phyloP scores from a whole-genome alignment of 92 coral and sea anemone species.

The Parazoanthus atlanticus region DNA sequence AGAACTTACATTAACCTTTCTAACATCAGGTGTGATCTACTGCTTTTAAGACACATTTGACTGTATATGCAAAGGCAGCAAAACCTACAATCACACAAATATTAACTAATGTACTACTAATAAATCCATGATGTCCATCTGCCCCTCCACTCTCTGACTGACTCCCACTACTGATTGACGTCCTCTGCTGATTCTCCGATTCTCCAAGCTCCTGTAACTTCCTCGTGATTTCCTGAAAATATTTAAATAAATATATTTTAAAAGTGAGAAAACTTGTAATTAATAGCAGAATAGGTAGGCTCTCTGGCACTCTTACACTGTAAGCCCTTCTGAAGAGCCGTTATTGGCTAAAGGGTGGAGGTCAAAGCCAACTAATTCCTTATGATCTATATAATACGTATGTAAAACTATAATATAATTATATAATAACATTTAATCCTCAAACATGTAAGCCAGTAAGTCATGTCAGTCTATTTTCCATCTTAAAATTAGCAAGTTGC shows the following conservation, averaged over 20 bases:
- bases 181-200: neutral
- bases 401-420: neutral
- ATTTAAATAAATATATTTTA: neutral
- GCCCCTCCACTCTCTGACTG: constrained; percentile 40
- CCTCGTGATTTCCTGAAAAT: constrained; percentile 43
- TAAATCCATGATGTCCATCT: constrained; percentile 77
- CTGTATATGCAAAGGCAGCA: constrained; percentile 98
- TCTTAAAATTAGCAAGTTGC: no score
- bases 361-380: neutral
- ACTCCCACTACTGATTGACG: neutral
- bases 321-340: neutral
- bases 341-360: neutral
- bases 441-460: neutral
- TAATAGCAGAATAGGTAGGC: neutral
- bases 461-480: no score
- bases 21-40: constrained; percentile 78
- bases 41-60: constrained; percentile 93
- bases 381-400: neutral
- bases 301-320: neutral
- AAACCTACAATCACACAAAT: constrained; percentile 93
- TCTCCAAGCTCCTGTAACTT: constrained; percentile 25
- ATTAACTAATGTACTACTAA: constrained; percentile 91
- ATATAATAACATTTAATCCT: neutral
- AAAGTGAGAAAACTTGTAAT: neutral
- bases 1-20: neutral